phyloP scores from a whole-genome alignment of 2,888 invertebrate species.

The Campaea margaritaria region DNA sequence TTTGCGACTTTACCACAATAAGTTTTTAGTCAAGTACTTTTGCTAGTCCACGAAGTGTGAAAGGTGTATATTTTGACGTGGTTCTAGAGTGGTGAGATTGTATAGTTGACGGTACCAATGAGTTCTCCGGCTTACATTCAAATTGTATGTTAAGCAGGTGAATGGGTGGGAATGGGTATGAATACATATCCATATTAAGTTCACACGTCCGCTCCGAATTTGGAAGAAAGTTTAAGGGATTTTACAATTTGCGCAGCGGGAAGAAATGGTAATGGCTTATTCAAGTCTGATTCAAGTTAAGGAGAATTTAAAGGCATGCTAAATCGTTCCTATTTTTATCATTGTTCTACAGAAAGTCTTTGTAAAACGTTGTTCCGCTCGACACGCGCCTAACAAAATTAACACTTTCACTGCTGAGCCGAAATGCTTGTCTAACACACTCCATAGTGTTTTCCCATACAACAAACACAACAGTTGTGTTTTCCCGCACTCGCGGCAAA shows the following conservation, averaged over 20 bases:
- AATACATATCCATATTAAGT: constrained; percentile 31
- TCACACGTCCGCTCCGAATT: constrained; percentile 26
- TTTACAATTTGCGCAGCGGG: constrained; percentile 16
- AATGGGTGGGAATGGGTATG: constrained; percentile 28
- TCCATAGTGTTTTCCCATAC: too few species aligned
- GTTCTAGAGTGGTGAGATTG: constrained; percentile 2
- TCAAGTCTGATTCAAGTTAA: constrained; percentile 14
- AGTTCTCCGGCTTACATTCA: constrained; percentile 33
- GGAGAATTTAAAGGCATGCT: background rate
- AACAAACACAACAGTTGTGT: too few species aligned
- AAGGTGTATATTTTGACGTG: constrained; percentile 1
- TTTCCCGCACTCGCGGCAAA: too few species aligned
- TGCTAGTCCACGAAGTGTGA: background rate
- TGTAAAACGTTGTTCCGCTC: too few species aligned
- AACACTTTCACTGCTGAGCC: too few species aligned
- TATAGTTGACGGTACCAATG: constrained; percentile 22
- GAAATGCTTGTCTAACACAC: too few species aligned
- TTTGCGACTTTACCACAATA: constrained; percentile 10
- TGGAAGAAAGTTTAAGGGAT: constrained; percentile 22
- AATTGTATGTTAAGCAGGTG: constrained; percentile 38
- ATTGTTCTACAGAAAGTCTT: background rate
- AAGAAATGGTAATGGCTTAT: constrained; percentile 15
- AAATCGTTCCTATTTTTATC: background rate
- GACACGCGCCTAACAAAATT: too few species aligned
- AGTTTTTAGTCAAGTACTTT: background rate